Conservation (phyloP, 2,888 invertebrate genomes). For the Eupithecia dodoneata region DNA sequence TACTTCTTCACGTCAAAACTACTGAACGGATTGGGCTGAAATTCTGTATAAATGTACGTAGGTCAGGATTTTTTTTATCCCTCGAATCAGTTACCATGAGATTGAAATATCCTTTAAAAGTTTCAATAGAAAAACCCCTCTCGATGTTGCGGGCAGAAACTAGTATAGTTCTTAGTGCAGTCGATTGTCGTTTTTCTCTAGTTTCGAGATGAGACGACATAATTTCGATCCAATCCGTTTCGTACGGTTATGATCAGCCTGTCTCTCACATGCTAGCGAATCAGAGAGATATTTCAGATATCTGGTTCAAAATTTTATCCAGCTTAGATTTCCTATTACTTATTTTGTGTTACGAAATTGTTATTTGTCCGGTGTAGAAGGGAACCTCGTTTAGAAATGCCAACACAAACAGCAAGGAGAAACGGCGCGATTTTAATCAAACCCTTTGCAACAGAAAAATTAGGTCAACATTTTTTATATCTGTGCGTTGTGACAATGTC, state of each 20-base stretch:
- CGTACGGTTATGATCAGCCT: not conserved
- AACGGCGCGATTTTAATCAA: slow-evolving; percentile 40
- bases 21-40: not conserved
- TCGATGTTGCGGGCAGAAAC: not conserved
- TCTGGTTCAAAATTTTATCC: not conserved
- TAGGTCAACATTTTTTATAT: slow-evolving; percentile 29
- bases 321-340: not conserved
- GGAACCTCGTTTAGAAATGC: slow-evolving; percentile 14
- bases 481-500: slow-evolving; percentile 41
- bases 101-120: too few relatives aligned
- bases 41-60: not conserved
- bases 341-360: not conserved
- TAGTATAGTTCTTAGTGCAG: not conserved
- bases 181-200: not conserved
- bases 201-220: not conserved
- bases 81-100: not conserved
- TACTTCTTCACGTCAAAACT: not conserved
- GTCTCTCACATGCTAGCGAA: not conserved
- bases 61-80: not conserved
- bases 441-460: slow-evolving; percentile 39
- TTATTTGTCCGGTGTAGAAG: not conserved
- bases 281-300: not conserved
- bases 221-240: not conserved
- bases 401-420: slow-evolving; percentile 32
- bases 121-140: not conserved